Evolutionary conservation across 2,113 vertebrate genomes (phyloP), one percentile per base, ranked within the genome.

Genomic region (Grus americana): DNA sequence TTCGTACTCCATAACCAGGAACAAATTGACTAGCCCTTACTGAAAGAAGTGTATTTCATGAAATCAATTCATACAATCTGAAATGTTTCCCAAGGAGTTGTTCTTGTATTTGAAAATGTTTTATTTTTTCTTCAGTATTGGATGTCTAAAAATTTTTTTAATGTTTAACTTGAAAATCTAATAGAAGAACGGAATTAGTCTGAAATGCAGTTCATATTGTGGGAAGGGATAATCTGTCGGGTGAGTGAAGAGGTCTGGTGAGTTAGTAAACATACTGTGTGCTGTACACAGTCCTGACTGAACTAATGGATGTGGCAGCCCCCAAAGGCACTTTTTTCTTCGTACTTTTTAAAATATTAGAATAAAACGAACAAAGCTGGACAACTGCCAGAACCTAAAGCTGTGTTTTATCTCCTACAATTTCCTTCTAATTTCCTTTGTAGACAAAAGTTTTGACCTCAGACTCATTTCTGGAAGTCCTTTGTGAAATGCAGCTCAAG

Each of bases 361-460:
- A 70, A 92, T 52, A 95, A 96, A 98, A 83, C 62, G 96, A 96
- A 98, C 94, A 97, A 96, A 98, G 92, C 95, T 98, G 97, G 96
- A 95, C 34, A 15, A 21, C 50, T 2, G 97, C 98, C 98, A 98
- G 92, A 93, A 95, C 83, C 86, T 78, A 94, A 97, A 97, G 95
- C 98, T 98, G 94, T 92, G 75, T 96, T 98, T 97, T 98, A 97
- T 98, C 97, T 98, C 86, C 90, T 98, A 97, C 96, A 96, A 97
- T 98, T 98, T 98, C 98, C 98, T 98, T 78, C 97, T 97, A 79
- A 98, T 98, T 98, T 98, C 98, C 97, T 98, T 94, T 94, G 95
- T 87, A 97, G 98, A 97, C 97, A 95, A 70, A 93, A 93, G 90
- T 97, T 97, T 93, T 98, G 97, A 98, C 97, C 97, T 98, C 91